These are phyloP conservation scores for Alligator mississippiensis DNA, from an alignment of 2,113 vertebrate genomes.

Conservation along the genomic window DNA sequence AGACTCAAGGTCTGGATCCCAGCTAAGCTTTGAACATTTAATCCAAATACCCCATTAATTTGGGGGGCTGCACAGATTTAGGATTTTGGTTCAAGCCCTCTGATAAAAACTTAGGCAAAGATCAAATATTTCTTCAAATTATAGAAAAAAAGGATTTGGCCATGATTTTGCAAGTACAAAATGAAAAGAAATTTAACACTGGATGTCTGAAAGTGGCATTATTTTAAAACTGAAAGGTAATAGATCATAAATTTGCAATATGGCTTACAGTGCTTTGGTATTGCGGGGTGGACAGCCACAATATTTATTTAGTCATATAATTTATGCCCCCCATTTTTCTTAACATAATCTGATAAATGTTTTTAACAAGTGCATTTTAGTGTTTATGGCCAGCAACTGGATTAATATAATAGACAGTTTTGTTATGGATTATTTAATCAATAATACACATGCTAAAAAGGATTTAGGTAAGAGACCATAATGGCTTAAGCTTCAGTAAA, in stretches of 20 bases:
- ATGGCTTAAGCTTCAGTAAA: conserved; percentile 35
- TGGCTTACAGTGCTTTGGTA: background rate
- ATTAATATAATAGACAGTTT: conserved; percentile 34
- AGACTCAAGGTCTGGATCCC: background rate
- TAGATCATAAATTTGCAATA: background rate
- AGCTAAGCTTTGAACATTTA: background rate
- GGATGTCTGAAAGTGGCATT: background rate
- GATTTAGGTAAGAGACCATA: conserved; percentile 38
- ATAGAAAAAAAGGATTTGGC: background rate
- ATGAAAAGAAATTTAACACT: background rate
- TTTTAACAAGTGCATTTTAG: background rate
- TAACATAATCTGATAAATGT: background rate
- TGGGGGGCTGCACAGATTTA: background rate
- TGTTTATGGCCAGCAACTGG: conserved; percentile 19
- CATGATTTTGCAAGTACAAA: background rate
- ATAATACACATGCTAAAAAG: conserved; percentile 21
- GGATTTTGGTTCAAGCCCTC: background rate
- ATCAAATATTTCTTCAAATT: background rate
- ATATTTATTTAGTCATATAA: background rate
- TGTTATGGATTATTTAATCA: conserved; percentile 50
- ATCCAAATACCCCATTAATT: background rate
- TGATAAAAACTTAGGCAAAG: background rate
- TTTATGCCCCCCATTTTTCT: background rate
- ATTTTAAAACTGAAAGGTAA: background rate
- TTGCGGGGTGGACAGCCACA: background rate